These are phyloP conservation scores for Zygothrica quintamaculata DNA, from an alignment of 2,888 invertebrate genomes.

Conservation along the genomic window DNA sequence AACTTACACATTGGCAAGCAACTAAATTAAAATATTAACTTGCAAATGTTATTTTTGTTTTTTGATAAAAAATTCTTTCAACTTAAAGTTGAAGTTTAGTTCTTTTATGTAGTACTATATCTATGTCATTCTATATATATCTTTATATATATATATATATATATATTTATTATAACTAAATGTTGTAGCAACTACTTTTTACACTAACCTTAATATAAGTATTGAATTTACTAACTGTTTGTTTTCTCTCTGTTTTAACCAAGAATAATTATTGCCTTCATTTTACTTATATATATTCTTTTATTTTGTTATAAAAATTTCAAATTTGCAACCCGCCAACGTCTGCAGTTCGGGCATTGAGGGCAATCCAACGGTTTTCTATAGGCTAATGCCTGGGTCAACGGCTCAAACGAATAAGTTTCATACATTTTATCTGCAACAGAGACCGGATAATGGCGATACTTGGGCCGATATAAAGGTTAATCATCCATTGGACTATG, in stretches of 20 bases:
- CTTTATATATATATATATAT: no score
- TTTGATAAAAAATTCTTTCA: conserved; percentile 30
- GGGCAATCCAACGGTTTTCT: conserved; percentile 97
- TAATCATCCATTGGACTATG: conserved; percentile 97
- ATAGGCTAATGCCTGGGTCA: conserved; percentile 97
- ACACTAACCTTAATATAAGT: conserved; percentile 29
- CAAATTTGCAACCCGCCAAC: conserved; percentile 14
- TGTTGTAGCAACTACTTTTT: conserved; percentile 24
- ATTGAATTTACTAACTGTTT: no score
- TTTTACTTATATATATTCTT: conserved; percentile 31
- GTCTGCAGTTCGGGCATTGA: conserved; percentile 94
- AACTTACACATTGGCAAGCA: no score
- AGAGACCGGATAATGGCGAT: conserved; percentile 95
- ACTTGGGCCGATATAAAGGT: conserved; percentile 98
- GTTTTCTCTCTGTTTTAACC: not conserved
- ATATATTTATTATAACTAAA: conserved; percentile 2
- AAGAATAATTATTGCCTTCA: no score
- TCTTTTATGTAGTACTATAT: not conserved
- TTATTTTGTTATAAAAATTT: not conserved
- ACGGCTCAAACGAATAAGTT: conserved; percentile 98
- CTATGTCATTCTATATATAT: no score
- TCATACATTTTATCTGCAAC: conserved; percentile 97
- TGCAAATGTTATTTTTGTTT: conserved; percentile 33
- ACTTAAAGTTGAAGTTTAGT: no score
- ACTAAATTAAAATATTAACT: conserved; percentile 1